These are phyloP conservation scores for Parambassis ranga DNA, from an alignment of 2,797 vertebrate genomes.

Conservation along the genomic window DNA sequence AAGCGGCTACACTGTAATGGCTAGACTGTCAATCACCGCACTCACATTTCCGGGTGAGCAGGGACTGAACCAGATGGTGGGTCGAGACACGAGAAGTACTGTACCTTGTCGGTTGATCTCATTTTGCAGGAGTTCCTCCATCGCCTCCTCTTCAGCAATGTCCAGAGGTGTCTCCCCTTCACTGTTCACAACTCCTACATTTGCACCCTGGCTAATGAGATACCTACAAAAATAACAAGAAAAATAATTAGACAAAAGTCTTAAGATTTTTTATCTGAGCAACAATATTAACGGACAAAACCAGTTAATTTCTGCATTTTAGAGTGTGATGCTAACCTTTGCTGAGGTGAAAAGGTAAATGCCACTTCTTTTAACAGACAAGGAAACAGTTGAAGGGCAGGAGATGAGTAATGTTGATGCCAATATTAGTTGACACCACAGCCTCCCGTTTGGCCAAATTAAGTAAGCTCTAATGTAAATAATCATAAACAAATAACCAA, in stretches of 20 bases:
- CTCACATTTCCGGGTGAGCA: no score
- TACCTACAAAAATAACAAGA: constrained; percentile 77
- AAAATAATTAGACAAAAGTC: not conserved
- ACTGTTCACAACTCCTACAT: constrained; percentile 96
- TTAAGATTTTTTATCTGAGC: not conserved
- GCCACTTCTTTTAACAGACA: constrained; percentile 13
- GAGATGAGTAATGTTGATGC: not conserved
- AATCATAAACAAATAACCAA: no score
- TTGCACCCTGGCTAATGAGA: constrained; percentile 94
- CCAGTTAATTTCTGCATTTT: not conserved
- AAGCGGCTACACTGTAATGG: not conserved
- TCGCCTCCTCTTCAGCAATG: constrained; percentile 97
- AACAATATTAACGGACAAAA: not conserved
- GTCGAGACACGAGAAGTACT: not conserved
- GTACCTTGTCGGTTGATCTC: constrained; percentile 98
- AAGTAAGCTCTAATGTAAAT: no score
- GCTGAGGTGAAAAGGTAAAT: not conserved
- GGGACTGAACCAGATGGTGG: no score
- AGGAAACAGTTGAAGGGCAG: constrained; percentile 16
- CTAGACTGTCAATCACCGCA: not conserved
- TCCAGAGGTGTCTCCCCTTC: constrained; percentile 98
- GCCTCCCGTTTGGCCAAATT: constrained; percentile 1
- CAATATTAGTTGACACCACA: not conserved
- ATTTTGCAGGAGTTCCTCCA: constrained; percentile 98
- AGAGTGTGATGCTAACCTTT: not conserved